Percentiles rank a stretch among this genome's conserved stretches.
Evolutionary conservation across 1,140 invertebrate species (phyloP).

Genomic region (Cyrtorhinus lividipennis): DNA sequence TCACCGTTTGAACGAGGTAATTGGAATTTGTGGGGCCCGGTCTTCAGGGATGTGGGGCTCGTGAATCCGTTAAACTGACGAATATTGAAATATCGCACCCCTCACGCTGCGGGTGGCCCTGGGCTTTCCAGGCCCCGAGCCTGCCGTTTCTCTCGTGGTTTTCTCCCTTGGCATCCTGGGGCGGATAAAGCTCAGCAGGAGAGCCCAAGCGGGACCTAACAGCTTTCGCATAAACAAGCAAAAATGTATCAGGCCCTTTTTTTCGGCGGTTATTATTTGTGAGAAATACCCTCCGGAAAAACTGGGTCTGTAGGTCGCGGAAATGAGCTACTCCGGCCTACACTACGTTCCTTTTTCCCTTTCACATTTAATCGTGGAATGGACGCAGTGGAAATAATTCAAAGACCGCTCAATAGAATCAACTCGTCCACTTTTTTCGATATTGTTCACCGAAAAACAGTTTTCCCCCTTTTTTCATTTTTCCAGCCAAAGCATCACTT

Average conservation of each 20-base stretch:
- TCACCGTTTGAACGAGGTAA: background rate
- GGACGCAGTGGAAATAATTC: too few species aligned
- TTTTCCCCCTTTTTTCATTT: too few species aligned
- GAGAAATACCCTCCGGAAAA: background rate
- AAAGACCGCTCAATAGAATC: too few species aligned
- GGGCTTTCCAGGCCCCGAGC: background rate
- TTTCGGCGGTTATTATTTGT: too few species aligned
- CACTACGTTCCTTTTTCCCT: too few species aligned
- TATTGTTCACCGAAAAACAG: too few species aligned
- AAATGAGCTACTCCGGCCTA: too few species aligned
- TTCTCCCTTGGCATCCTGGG: background rate
- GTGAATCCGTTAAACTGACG: background rate
- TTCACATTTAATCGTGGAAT: too few species aligned
- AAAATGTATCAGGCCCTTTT: too few species aligned
- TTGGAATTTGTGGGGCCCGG: background rate
- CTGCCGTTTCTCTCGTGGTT: background rate
- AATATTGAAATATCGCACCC: background rate
- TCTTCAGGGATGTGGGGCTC: background rate
- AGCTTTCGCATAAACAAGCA: background rate
- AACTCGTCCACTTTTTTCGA: too few species aligned
- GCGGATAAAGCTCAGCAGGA: background rate
- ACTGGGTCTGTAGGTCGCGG: background rate
- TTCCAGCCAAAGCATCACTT: too few species aligned
- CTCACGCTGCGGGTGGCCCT: background rate
- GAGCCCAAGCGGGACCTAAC: background rate